Conservation (phyloP, 2,888 invertebrate genomes). For the Chelonus formosanus region DNA sequence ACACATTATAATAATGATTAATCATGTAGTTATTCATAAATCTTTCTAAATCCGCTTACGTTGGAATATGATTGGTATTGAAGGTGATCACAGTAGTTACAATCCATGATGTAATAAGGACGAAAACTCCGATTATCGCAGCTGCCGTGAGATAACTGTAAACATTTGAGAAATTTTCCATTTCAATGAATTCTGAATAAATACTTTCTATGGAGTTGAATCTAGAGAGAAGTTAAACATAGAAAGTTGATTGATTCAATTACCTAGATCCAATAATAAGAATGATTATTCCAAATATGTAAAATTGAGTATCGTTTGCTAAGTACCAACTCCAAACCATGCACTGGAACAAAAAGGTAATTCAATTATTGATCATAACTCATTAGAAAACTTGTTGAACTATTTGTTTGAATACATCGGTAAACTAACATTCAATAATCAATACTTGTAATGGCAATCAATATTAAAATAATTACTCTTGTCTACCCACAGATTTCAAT, state of each 20-base stretch:
- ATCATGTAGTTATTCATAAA: conserved; percentile 13
- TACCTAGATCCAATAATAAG: conserved; percentile 76
- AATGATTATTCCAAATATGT: conserved; percentile 74
- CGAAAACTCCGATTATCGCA: conserved; percentile 58
- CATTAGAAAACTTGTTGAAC: no score
- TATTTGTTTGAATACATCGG: no score
- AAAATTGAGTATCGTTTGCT: conserved; percentile 83
- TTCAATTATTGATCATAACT: conserved; percentile 10
- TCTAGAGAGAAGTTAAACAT: neutral
- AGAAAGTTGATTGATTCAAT: conserved; percentile 41
- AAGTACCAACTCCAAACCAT: conserved; percentile 88
- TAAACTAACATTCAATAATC: no score
- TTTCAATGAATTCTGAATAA: neutral
- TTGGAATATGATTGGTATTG: conserved; percentile 52
- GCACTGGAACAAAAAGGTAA: conserved; percentile 66
- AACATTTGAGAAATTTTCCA: conserved; percentile 11
- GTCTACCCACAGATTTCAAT: no score
- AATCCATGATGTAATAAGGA: conserved; percentile 66
- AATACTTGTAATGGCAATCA: no score
- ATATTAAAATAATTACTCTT: no score
- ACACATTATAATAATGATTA: conserved; percentile 4
- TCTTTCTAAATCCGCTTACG: conserved; percentile 47
- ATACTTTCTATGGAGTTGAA: neutral
- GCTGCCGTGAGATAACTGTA: conserved; percentile 50
- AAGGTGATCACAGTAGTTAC: conserved; percentile 67